Conservation (phyloP, 2,888 invertebrate species). For the Antheraea assamensis region DNA sequence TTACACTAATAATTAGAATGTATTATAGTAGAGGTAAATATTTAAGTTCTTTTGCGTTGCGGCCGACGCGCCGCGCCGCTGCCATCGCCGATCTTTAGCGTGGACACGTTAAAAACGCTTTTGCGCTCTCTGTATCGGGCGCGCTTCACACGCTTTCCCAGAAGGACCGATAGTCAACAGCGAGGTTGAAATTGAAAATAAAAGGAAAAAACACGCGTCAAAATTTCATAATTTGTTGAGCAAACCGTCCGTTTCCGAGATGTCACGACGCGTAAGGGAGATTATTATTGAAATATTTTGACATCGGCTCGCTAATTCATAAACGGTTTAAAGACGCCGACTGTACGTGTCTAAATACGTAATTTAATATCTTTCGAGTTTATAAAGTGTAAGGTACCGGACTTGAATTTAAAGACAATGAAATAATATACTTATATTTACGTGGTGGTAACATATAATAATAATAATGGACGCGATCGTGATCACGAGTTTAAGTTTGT, state of each 20-base stretch:
- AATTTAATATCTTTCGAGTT: too few relatives aligned
- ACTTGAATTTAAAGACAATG: too few relatives aligned
- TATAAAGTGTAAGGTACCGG: too few relatives aligned
- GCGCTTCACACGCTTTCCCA: constrained; percentile 52
- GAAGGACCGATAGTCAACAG: constrained; percentile 69
- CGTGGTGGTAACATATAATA: too few relatives aligned
- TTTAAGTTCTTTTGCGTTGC: constrained; percentile 50
- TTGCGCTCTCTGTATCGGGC: constrained; percentile 35
- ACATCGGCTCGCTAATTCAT: constrained; percentile 56
- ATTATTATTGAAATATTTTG: constrained; percentile 44
- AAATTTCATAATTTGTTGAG: constrained; percentile 48
- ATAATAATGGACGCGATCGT: too few relatives aligned
- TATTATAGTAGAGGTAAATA: constrained; percentile 29
- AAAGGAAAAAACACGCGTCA: constrained; percentile 33
- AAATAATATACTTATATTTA: too few relatives aligned
- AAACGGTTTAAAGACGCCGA: constrained; percentile 51
- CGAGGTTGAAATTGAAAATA: constrained; percentile 44
- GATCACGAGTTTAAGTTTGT: too few relatives aligned
- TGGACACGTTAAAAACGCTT: constrained; percentile 59
- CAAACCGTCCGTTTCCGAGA: constrained; percentile 49
- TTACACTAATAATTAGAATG: constrained; percentile 65
- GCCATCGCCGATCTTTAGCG: constrained; percentile 43
- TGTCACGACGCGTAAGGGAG: constrained; percentile 57
- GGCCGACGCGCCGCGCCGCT: constrained; percentile 33
- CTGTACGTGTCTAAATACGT: constrained; percentile 21